These are phyloP conservation scores for Hyphantria cunea DNA, from an alignment of 1,140 invertebrate species.

Conservation along the genomic window DNA sequence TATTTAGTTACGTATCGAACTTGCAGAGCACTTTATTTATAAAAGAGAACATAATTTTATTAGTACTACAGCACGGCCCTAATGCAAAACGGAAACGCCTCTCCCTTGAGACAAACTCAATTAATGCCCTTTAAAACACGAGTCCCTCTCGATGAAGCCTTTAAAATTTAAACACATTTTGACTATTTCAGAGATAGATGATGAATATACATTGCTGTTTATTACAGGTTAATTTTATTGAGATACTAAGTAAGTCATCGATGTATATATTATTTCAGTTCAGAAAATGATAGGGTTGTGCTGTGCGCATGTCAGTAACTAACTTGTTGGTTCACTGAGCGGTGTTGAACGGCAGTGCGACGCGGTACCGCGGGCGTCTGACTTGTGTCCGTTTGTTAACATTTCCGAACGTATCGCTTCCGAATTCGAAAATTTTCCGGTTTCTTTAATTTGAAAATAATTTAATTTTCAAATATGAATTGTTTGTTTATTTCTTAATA, in stretches of 20 bases:
- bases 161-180: constrained; percentile 75
- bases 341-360: constrained; percentile 70
- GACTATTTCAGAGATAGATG: constrained; percentile 34
- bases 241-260: constrained; percentile 28
- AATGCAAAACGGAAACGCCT: constrained; percentile 71
- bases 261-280: constrained; percentile 38
- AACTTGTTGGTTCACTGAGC: constrained; percentile 72
- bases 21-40: constrained; percentile 38
- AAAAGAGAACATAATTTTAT: constrained; percentile 67
- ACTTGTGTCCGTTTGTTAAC: constrained; percentile 46
- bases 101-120: constrained; percentile 77
- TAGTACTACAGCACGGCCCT: constrained; percentile 64
- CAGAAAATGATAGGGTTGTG: constrained; percentile 45
- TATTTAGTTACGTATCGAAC: constrained; percentile 14
- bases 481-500: constrained; percentile 1
- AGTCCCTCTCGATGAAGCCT: constrained; percentile 61
- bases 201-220: constrained; percentile 30
- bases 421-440: constrained; percentile 44
- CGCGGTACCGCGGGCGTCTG: constrained; percentile 55
- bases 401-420: constrained; percentile 41
- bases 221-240: constrained; percentile 10
- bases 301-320: constrained; percentile 72
- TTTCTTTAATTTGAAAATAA: constrained; percentile 13
- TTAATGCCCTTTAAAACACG: constrained; percentile 73
- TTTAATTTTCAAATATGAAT: constrained; percentile 17